Evolutionary conservation across 2,797 vertebrate genomes (phyloP), one percentile per base, ranked within the genome.

Genomic region (Luscinia megarhynchos): DNA sequence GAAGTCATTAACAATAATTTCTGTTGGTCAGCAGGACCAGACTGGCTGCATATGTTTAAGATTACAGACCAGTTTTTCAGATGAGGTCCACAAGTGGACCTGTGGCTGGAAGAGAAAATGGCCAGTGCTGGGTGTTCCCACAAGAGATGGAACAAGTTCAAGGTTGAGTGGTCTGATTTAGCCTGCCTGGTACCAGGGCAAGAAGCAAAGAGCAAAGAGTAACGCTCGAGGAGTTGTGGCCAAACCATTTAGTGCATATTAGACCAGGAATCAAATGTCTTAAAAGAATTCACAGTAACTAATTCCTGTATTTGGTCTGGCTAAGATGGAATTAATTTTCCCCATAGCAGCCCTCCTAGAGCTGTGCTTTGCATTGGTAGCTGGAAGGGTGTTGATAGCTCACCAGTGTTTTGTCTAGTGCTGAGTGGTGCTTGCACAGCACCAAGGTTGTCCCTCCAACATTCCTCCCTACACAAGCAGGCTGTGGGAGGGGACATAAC

Each of bases 381-480:
- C 46, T 78, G 61, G 40, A 32, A 53, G 53, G 30, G 26, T 32
- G 6, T 21, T 46, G 73, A 59, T 72, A 72, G 41, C 59, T 53
- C 11, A 36, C 11, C 26, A 17, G 11, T 78, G 66, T 78, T 90
- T 90, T 78, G 80, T 15, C 73, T 78, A 8, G 20, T 21, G 67
- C 22, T 54, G 66, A 54, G 22, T 7, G 3, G 22, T 15, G 6
- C 46, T 59, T 0, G 0, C 40, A 66, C 26, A 36, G 32, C 53
- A 84, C n/a, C 67, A 36, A 46, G 53, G 53, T 3, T 87, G 29
- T 53, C 24, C 63, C n/a, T 46, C 21, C 45, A 84, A 10, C 29
- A 34, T 27, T 84, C 15, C 21, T 17, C n/a, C 26, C 18, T 34
- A 30, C 21, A 41, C 45, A 51, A 34, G 38, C 0, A 22, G 51